Evolutionary conservation across 2,888 invertebrate genomes (phyloP).

Genomic region (Priocnemis perturbator): DNA sequence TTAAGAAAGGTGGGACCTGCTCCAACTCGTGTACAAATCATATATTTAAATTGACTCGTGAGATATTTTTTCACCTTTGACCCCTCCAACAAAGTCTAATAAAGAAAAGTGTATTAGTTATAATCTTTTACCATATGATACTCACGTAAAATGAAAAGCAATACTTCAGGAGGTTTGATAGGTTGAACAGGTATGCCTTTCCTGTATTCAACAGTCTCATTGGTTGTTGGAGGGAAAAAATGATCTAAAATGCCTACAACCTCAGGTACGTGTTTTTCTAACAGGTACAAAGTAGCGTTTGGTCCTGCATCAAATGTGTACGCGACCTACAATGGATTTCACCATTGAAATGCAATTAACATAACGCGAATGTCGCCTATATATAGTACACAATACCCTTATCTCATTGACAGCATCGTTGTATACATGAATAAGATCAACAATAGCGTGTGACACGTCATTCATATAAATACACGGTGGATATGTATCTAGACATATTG

Average conservation of each 20-base stretch:
- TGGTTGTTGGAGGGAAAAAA: conserved; percentile 81
- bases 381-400: conserved; percentile 75
- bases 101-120: conserved; percentile 27
- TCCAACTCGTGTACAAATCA: conserved; percentile 90
- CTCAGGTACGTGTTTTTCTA: conserved; percentile 84
- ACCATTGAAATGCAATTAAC: conserved; percentile 16
- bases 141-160: not conserved
- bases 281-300: conserved; percentile 93
- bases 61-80: conserved; percentile 73
- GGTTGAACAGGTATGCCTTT: conserved; percentile 77
- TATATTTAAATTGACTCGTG: conserved; percentile 84
- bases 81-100: conserved; percentile 63
- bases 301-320: conserved; percentile 99
- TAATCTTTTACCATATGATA: too few relatives aligned
- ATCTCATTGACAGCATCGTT: conserved; percentile 82
- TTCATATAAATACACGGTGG: conserved; percentile 97
- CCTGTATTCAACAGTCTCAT: conserved; percentile 75
- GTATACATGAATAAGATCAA: conserved; percentile 87
- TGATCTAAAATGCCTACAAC: conserved; percentile 83
- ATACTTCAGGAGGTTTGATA: conserved; percentile 64
- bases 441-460: conserved; percentile 88
- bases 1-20: conserved; percentile 82
- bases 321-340: conserved; percentile 80
- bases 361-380: conserved; percentile 8
- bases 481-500: conserved; percentile 93